A percentile compares a stretch with the other conserved stretches of the same genome.
Conservation (phyloP, 2,797 vertebrate genomes). For the Sphaeramia orbicularis region DNA sequence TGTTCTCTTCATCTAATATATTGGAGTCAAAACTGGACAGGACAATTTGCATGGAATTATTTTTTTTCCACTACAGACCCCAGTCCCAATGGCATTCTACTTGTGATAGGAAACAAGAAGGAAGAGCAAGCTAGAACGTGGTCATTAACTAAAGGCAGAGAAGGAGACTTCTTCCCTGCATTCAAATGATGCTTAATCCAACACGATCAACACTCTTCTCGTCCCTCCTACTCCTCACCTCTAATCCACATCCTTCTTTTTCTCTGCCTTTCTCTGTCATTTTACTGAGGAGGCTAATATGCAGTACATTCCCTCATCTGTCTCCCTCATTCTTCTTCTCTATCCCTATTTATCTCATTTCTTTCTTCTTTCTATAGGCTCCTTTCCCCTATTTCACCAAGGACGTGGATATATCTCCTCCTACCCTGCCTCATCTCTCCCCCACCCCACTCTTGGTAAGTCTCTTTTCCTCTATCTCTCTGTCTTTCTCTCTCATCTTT, state of each 20-base stretch:
- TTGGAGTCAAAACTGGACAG: constrained; percentile 43
- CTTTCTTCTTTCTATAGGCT: constrained; percentile 57
- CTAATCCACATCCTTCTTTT: constrained; percentile 48
- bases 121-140: constrained; percentile 47
- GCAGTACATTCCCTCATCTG: constrained; percentile 55
- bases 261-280: constrained; percentile 35
- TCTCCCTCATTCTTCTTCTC: constrained; percentile 63
- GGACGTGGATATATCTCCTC: constrained; percentile 69
- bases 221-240: constrained; percentile 48
- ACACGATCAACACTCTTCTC: constrained; percentile 60
- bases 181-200: constrained; percentile 74
- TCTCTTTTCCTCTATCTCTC: constrained; percentile 58
- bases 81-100: constrained; percentile 37
- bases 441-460: constrained; percentile 34
- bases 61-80: constrained; percentile 12
- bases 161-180: constrained; percentile 64
- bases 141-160: constrained; percentile 70
- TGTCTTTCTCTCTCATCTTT: constrained; percentile 67
- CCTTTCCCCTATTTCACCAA: constrained; percentile 69
- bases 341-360: constrained; percentile 65
- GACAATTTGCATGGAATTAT: constrained; percentile 35
- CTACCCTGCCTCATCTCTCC: constrained; percentile 22
- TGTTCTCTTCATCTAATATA: constrained; percentile 53
- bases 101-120: constrained; percentile 33
- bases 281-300: constrained; percentile 49